phyloP scores from a whole-genome alignment of 2,113 vertebrate genomes.

The Apeltes quadracus region DNA sequence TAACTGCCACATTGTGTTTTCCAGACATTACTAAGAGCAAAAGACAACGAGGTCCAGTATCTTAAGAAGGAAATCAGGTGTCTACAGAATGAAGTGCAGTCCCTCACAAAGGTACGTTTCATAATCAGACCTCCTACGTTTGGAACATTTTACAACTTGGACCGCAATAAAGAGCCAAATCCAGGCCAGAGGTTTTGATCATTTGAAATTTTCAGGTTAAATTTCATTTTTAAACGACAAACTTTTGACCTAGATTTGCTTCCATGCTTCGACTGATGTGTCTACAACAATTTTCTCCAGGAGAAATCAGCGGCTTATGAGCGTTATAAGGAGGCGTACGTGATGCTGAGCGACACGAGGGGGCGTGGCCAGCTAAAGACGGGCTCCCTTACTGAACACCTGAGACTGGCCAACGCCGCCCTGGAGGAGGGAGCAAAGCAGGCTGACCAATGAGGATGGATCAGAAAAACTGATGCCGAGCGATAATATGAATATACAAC shows the following conservation, averaged over 20 bases:
- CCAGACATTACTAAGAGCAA: slow-evolving; percentile 88
- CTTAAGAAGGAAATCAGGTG: slow-evolving; percentile 91
- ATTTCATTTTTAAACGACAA: too few relatives aligned
- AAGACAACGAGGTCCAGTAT: slow-evolving; percentile 90
- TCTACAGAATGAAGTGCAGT: slow-evolving; percentile 89
- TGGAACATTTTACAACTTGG: neutral
- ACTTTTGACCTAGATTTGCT: too few relatives aligned
- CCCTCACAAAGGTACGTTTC: slow-evolving; percentile 85
- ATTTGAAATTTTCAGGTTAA: too few relatives aligned
- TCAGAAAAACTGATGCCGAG: neutral
- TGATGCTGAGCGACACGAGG: slow-evolving; percentile 87
- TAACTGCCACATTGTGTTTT: slow-evolving; percentile 7
- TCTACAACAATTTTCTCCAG: slow-evolving; percentile 63
- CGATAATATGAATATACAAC: neutral
- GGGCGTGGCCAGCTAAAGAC: slow-evolving; percentile 86
- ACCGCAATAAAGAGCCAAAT: too few relatives aligned
- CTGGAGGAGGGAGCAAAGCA: slow-evolving; percentile 83
- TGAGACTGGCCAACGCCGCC: slow-evolving; percentile 85
- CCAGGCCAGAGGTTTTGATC: too few relatives aligned
- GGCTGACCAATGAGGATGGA: slow-evolving; percentile 23
- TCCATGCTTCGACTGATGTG: neutral
- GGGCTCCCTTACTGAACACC: slow-evolving; percentile 87
- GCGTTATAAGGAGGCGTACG: slow-evolving; percentile 88
- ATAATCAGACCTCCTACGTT: neutral
- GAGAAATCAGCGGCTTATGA: slow-evolving; percentile 89